These are phyloP conservation scores for Danaus plexippus DNA, from an alignment of 1,140 invertebrate species.

Conservation along the genomic window DNA sequence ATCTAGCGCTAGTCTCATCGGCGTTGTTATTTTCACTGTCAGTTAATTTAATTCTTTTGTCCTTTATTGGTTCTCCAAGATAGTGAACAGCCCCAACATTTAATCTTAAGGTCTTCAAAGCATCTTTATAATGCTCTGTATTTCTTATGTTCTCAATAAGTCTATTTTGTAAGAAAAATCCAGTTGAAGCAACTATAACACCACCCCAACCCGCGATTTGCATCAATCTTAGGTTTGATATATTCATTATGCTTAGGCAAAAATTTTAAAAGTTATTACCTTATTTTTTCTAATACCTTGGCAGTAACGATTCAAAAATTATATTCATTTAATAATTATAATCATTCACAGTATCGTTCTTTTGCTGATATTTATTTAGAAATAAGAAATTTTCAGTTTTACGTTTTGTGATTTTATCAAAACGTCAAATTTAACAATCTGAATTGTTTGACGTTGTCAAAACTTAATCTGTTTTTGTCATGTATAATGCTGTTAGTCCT, in stretches of 20 bases:
- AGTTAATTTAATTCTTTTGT: slow-evolving; percentile 72
- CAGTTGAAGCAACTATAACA: slow-evolving; percentile 45
- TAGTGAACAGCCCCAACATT: slow-evolving; percentile 73
- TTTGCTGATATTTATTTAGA: too few relatives aligned
- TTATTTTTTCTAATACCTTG: too few relatives aligned
- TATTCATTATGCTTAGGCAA: slow-evolving; percentile 25
- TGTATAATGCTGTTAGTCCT: too few relatives aligned
- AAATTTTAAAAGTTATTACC: too few relatives aligned
- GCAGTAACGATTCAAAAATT: too few relatives aligned
- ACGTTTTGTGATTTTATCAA: not conserved
- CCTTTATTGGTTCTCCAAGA: slow-evolving; percentile 78
- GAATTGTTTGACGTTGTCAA: too few relatives aligned
- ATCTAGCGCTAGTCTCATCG: slow-evolving; percentile 69
- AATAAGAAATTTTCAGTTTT: not conserved
- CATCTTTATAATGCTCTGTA: slow-evolving; percentile 73
- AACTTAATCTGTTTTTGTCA: too few relatives aligned
- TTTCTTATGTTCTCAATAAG: slow-evolving; percentile 44
- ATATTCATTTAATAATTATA: too few relatives aligned
- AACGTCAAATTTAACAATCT: too few relatives aligned
- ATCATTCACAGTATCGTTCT: too few relatives aligned
- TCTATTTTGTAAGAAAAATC: slow-evolving; percentile 49
- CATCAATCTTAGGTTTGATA: slow-evolving; percentile 43
- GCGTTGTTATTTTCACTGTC: slow-evolving; percentile 71
- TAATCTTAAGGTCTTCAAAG: slow-evolving; percentile 68
- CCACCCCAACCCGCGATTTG: slow-evolving; percentile 60